These are phyloP conservation scores for Sus scrofa DNA, from an alignment of 2,113 vertebrate species.

Conservation along the genomic window T2T-Sscrofa CM000829.6:54256001-54256500, in stretches of 20 bases:
- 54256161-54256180: neutral
- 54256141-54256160: neutral
- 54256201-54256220: neutral
- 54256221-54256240: neutral
- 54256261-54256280: neutral
- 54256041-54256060: neutral
- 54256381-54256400: neutral
- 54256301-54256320: slow-evolving; percentile 6
- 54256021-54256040: neutral
- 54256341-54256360: neutral
- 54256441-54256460: neutral
- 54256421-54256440: neutral
- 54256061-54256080: neutral
- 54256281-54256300: neutral
- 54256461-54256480: neutral
- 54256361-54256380: neutral
- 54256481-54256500: neutral
- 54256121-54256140: neutral
- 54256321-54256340: neutral
- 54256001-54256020: neutral
- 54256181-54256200: neutral
- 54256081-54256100: neutral
- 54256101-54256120: neutral
- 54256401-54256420: neutral
- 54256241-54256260: neutral